Base-by-base conservation (phyloP, 2,888 invertebrate species). In the Trichopria drosophilae region DNA sequence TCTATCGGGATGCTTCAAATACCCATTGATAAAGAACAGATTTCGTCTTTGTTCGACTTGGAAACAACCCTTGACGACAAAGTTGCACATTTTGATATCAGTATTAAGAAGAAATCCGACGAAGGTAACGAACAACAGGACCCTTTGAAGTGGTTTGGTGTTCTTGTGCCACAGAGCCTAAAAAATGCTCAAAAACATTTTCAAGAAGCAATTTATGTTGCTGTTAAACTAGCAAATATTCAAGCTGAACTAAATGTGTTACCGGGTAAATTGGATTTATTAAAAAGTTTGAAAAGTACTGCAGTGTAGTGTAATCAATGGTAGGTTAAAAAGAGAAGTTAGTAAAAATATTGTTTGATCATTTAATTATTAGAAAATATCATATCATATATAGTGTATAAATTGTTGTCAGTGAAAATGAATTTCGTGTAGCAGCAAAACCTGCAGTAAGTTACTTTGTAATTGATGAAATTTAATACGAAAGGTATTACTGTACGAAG, bases 121-220 rank as follows among this genome's bases (percentile, higher is more conserved):
- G 65, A 77, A 64, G 73, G 75, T 69, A 26, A 66, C 34, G 66
- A 66, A 36, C 59, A 66, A 43, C 64, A 67, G 19, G 83, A 93
- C 71, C 92, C 93, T 0, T 71, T 93, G 22, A 84, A 83, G 57
- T 93, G 92, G 92, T 94, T 93, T 78, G 93, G 93, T 9, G 82
- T 91, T 28, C 75, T 94, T 24, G 89, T 92, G 0, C 92, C 93
- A 0, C 85, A 86, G 65, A 85, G 86, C 68, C 76, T 94, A 65
- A 83, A 86, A 63, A 81, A 79, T 59, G 90, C 92, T 0, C 89
- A 89, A 67, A 80, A 79, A 43, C 81, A 84, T 63, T 94, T 90
- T 68, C 83, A 84, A 63, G 84, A 84, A 61, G 81, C 86, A 2
- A 65, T 90, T 6, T 83, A 85, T 51, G 80, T 83, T 69, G 77